phyloP scores from a whole-genome alignment of 2,797 vertebrate species.

The Coilia nasus region DNA sequence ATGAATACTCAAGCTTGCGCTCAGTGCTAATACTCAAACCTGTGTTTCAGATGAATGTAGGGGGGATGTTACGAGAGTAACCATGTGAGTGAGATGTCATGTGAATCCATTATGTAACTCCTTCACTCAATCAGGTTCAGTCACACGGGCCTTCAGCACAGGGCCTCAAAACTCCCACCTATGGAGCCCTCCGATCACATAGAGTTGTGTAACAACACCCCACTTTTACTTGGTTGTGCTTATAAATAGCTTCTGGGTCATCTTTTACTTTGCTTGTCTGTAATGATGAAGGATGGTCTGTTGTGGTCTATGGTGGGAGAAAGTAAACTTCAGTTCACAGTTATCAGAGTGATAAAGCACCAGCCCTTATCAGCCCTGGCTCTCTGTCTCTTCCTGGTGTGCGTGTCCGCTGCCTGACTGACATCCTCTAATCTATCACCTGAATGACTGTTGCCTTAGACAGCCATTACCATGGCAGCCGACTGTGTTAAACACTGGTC shows the following conservation, averaged over 20 bases:
- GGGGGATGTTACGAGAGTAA: not conserved
- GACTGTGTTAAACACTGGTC: constrained; percentile 65
- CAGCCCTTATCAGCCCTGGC: not conserved
- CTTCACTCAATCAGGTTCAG: not conserved
- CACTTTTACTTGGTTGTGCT: not conserved
- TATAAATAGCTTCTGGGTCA: constrained; percentile 1
- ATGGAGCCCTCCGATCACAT: not conserved
- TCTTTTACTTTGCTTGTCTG: not conserved
- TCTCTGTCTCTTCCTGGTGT: constrained; percentile 56
- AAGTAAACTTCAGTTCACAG: not conserved
- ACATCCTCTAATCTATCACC: constrained; percentile 19
- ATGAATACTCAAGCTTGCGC: not conserved
- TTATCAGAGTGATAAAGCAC: not conserved
- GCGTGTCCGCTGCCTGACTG: constrained; percentile 31
- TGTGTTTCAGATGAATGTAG: not conserved
- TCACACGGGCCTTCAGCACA: not conserved
- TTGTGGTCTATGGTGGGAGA: not conserved
- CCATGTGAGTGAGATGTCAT: not conserved
- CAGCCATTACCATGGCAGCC: constrained; percentile 69
- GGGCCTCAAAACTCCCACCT: constrained; percentile 14
- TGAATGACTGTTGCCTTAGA: constrained; percentile 55
- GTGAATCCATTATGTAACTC: constrained; percentile 2
- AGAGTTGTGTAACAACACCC: not conserved
- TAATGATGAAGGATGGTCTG: not conserved
- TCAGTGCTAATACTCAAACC: not conserved